Base-by-base conservation (phyloP, 2,113 vertebrate species). In the Proterorhinus semilunaris region DNA sequence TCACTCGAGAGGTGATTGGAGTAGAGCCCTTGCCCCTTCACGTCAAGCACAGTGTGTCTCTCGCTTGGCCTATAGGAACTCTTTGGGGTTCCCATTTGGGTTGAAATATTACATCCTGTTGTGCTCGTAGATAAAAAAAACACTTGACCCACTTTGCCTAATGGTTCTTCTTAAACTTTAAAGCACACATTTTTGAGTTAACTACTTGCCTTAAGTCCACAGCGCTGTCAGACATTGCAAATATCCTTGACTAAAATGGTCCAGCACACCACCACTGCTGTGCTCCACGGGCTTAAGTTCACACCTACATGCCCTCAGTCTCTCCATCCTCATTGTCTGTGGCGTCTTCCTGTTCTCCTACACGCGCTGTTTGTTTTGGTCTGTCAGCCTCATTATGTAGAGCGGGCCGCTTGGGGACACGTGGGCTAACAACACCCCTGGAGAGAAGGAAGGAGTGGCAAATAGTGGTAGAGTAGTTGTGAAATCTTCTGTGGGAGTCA, bases 281-380 rank as follows among this genome's bases (percentile, higher is more conserved):
- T 58, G 57, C 17, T 27, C 65, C 65, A 68, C 13, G 8, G n/a
- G 16, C 52, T 53, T 10, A 10, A 10, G 50, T 65, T 76, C 13
- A n/a, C 61, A 80, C 62, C 66, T 61, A 48, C 36, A 59, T 58
- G 15, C 82, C 57, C 42, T 77, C 46, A 53, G 44, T 27, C 63
- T 78, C 17, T 17, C 43, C 27, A 69, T 63, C 12, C 43, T 53
- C 8, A 58, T n/a, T 17, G 45, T 54, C 27, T 17, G 36, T 62
- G 36, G 36, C 21, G 21, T 73, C 72, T 77, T 55, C 68, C 66
- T 76, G 16, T 81, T 51, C 63, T 76, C 75, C 54, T 55, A 16
- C 83, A 78, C 76, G 77, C 73, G 72, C 80, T 61, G 78, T 88
- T 90, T 89, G 83, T 86, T 90, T 88, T 84, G 81, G 83, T 87